These are phyloP conservation scores for Drosophila arizonae DNA, from an alignment of 1,140 invertebrate species.

Conservation along the genomic window DNA sequence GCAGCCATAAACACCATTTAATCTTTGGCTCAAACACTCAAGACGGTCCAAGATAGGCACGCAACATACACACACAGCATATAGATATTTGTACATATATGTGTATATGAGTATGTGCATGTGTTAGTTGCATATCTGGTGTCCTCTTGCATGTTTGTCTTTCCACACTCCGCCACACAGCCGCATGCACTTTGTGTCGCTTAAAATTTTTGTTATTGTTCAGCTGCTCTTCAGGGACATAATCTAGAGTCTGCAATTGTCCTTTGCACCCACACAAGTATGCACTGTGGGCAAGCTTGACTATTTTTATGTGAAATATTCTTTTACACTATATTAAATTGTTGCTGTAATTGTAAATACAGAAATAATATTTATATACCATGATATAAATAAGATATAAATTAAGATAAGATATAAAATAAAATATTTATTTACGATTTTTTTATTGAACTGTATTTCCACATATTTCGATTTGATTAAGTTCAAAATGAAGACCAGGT, in stretches of 20 bases:
- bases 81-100: slow-evolving; percentile 19
- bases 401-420: no score
- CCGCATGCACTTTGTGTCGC: slow-evolving; percentile 40
- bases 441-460: no score
- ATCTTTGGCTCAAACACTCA: slow-evolving; percentile 80
- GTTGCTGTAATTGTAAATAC: no score
- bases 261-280: not conserved
- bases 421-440: no score
- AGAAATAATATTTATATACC: no score
- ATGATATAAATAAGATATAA: no score
- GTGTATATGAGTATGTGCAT: slow-evolving; percentile 12
- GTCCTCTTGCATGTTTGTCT: slow-evolving; percentile 40
- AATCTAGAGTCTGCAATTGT: slow-evolving; percentile 28
- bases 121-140: slow-evolving; percentile 24
- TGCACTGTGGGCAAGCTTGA: not conserved
- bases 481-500: no score
- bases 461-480: no score
- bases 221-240: slow-evolving; percentile 49
- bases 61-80: slow-evolving; percentile 5
- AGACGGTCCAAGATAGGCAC: slow-evolving; percentile 38
- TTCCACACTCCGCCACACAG: slow-evolving; percentile 28
- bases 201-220: slow-evolving; percentile 62
- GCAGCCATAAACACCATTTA: slow-evolving; percentile 78
- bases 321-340: no score
- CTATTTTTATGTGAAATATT: not conserved